Conservation (phyloP, 2,113 vertebrate species). For the Casuarius casuarius region DNA sequence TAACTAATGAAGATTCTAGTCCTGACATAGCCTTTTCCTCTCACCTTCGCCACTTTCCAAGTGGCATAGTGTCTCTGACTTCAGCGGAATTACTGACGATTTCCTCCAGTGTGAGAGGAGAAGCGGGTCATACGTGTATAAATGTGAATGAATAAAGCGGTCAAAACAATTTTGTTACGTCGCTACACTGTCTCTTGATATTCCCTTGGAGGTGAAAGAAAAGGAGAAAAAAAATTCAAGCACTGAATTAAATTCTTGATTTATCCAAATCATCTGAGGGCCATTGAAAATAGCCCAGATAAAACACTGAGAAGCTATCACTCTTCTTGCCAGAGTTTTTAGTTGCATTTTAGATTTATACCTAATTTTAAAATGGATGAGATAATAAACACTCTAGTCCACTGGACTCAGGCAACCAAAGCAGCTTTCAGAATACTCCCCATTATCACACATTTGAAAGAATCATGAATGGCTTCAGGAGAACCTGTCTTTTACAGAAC, state of each 20-base stretch:
- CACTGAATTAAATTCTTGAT: background rate
- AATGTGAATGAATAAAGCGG: constrained; percentile 13
- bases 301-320: constrained; percentile 18
- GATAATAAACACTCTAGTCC: constrained; percentile 46
- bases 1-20: constrained; percentile 26
- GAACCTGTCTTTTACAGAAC: background rate
- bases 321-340: constrained; percentile 27
- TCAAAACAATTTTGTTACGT: background rate
- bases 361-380: constrained; percentile 1
- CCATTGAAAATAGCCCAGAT: constrained; percentile 22
- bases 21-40: background rate
- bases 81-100: background rate
- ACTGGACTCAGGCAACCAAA: constrained; percentile 12
- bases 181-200: background rate
- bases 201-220: background rate
- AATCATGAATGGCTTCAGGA: constrained; percentile 36
- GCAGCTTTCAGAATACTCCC: constrained; percentile 33
- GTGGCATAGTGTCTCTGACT: background rate
- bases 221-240: background rate
- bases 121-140: background rate
- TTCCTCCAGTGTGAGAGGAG: background rate
- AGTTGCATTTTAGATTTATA: constrained; percentile 27
- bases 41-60: background rate
- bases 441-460: constrained; percentile 42
- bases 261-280: constrained; percentile 12